Evolutionary conservation across 2,113 vertebrate genomes (phyloP).

Genomic region (Pseudopodoces humilis): DNA sequence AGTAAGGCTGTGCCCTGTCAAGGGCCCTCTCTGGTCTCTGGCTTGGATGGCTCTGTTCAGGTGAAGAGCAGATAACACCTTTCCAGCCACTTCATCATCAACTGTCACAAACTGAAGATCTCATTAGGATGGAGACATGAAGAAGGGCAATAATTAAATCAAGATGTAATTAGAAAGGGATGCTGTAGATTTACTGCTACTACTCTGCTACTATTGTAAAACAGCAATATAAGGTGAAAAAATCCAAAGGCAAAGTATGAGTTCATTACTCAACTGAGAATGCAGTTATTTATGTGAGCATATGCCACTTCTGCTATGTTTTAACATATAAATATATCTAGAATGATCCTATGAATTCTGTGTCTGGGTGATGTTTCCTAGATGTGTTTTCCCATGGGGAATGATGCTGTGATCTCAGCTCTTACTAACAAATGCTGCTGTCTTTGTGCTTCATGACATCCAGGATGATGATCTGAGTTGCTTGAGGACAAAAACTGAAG

Average conservation of each 20-base stretch:
- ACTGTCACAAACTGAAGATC: not conserved
- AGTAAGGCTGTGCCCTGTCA: not conserved
- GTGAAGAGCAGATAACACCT: constrained; percentile 8
- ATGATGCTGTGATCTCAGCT: not conserved
- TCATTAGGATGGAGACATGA: not conserved
- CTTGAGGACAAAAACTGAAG: not conserved
- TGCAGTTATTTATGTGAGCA: not conserved
- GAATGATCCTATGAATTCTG: not conserved
- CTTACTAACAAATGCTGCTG: not conserved
- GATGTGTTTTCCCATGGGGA: not conserved
- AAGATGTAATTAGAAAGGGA: not conserved
- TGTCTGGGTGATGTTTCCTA: not conserved
- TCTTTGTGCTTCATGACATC: accelerated
- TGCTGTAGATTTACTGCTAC: not conserved
- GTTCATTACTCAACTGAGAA: not conserved
- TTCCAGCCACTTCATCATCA: not conserved
- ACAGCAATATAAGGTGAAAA: not conserved
- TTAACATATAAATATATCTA: not conserved
- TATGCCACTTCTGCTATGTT: not conserved
- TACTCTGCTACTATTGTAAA: not conserved
- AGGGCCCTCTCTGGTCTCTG: not conserved
- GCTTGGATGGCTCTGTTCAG: not conserved
- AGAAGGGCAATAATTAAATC: not conserved
- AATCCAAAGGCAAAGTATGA: not conserved
- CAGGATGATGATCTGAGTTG: not conserved